phyloP scores from a whole-genome alignment of 2,888 invertebrate species.

The Diarsia brunnea region DNA sequence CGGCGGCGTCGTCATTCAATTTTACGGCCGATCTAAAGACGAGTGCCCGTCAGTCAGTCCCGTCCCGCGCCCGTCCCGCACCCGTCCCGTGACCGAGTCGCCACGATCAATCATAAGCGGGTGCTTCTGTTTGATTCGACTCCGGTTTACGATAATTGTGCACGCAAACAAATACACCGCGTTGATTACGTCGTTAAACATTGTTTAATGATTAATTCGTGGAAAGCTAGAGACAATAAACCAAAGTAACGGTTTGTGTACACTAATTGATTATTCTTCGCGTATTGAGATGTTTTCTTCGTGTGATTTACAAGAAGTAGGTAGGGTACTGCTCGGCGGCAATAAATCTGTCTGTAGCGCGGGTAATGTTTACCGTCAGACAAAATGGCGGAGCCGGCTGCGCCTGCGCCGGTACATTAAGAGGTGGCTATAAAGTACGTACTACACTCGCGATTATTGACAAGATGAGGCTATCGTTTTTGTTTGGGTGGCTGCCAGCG shows the following conservation, averaged over 20 bases:
- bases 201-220: conserved; percentile 35
- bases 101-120: background rate
- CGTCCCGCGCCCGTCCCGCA: background rate
- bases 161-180: conserved; percentile 38
- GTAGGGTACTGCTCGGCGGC: conserved; percentile 3
- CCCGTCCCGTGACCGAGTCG: background rate
- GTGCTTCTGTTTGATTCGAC: conserved; percentile 38
- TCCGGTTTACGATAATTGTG: conserved; percentile 48
- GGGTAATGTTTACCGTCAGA: conserved; percentile 27
- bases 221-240: conserved; percentile 41
- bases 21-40: conserved; percentile 37
- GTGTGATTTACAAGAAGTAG: conserved; percentile 33
- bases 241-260: conserved; percentile 34
- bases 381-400: conserved; percentile 5
- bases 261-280: conserved; percentile 31
- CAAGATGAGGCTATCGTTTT: conserved; percentile 5
- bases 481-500: background rate
- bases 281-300: conserved; percentile 43
- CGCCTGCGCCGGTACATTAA: conserved; percentile 6
- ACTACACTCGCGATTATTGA: background rate
- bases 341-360: conserved; percentile 34
- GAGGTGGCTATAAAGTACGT: conserved; percentile 18
- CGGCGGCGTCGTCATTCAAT: conserved; percentile 19
- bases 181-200: conserved; percentile 49
- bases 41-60: conserved; percentile 32